A percentile compares a stretch with the other conserved stretches of the same genome.
phyloP scores from a whole-genome alignment of 92 coral and sea anemone species.

The Siderastrea radians region DNA sequence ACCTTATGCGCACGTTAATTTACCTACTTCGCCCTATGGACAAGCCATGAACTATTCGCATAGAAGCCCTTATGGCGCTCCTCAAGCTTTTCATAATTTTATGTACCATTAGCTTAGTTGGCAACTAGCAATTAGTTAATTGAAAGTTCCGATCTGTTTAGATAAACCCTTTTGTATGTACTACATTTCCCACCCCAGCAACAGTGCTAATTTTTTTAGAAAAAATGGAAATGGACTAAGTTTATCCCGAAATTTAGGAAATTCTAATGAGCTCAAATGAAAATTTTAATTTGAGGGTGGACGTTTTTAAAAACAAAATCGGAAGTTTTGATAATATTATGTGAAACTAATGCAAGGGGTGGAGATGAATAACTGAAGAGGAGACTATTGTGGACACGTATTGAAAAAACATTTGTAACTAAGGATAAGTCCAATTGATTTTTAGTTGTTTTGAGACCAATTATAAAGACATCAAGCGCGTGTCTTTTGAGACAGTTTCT shows the following conservation, averaged over 20 bases:
- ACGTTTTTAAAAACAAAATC: neutral
- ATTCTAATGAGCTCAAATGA: neutral
- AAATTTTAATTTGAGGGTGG: neutral
- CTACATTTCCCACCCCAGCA: slow-evolving; percentile 3
- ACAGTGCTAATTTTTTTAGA: neutral
- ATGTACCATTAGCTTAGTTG: slow-evolving; percentile 70
- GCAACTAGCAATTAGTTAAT: slow-evolving; percentile 12
- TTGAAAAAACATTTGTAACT: slow-evolving; percentile 27
- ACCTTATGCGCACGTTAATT: slow-evolving; percentile 78
- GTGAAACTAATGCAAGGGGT: slow-evolving; percentile 24
- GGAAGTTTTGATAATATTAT: slow-evolving; percentile 19
- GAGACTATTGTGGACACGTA: slow-evolving; percentile 10
- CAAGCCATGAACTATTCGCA: slow-evolving; percentile 76
- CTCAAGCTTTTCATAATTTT: slow-evolving; percentile 77
- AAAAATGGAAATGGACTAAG: neutral
- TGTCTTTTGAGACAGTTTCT: slow-evolving; percentile 32
- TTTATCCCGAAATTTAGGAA: neutral
- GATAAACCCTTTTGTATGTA: slow-evolving; percentile 28
- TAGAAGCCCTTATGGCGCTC: slow-evolving; percentile 77
- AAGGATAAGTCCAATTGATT: slow-evolving; percentile 24
- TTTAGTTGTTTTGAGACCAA: slow-evolving; percentile 28
- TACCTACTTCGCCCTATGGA: slow-evolving; percentile 69
- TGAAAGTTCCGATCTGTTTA: slow-evolving; percentile 13
- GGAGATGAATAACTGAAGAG: slow-evolving; percentile 5
- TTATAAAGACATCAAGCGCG: slow-evolving; percentile 62